phyloP scores from a whole-genome alignment of 2,113 vertebrate genomes.

The Chionomys nivalis region DNA sequence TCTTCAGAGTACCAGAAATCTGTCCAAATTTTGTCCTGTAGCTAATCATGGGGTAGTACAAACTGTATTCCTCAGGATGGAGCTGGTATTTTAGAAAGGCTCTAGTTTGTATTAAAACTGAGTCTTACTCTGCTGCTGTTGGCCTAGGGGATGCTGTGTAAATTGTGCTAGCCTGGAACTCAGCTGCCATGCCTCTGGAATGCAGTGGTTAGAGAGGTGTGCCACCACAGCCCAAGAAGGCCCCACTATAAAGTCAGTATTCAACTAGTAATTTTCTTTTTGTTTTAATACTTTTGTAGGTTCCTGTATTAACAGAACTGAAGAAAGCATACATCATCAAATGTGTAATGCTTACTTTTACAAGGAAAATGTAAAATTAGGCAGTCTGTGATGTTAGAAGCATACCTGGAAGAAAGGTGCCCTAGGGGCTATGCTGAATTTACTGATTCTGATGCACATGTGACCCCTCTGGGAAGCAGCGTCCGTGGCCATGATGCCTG shows the following conservation, averaged over 20 bases:
- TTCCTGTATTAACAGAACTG: neutral
- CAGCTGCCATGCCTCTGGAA: neutral
- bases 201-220: neutral
- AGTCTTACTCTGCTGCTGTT: neutral
- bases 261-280: neutral
- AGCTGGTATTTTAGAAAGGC: neutral
- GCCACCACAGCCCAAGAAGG: neutral
- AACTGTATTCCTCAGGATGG: constrained; percentile 30
- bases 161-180: neutral
- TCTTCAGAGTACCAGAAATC: constrained; percentile 23
- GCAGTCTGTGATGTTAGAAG: neutral
- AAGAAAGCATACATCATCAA: neutral
- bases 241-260: constrained; percentile 1
- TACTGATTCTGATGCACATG: neutral
- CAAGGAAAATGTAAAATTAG: neutral
- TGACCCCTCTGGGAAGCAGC: neutral
- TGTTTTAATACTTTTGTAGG: neutral
- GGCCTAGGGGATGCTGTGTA: neutral
- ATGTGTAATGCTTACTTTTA: neutral
- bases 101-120: neutral
- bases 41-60: neutral
- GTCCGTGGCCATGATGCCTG: neutral
- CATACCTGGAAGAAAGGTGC: neutral
- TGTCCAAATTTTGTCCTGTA: constrained; percentile 14
- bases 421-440: neutral